Evolutionary conservation across 1,140 invertebrate genomes (phyloP).

Genomic region (Ceratosolen fusciceps): DNA sequence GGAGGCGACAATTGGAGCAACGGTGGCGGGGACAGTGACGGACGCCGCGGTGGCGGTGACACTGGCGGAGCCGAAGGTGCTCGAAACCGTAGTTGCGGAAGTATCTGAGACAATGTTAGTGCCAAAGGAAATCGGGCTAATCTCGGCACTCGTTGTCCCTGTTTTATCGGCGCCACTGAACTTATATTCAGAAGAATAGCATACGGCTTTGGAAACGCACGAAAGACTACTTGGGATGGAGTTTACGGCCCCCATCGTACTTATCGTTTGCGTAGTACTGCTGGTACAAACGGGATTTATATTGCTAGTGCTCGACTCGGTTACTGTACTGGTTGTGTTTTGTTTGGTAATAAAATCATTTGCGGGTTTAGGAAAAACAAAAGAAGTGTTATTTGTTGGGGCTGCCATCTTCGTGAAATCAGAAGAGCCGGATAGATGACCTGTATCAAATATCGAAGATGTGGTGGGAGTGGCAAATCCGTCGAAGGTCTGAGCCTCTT

Average conservation of each 20-base stretch:
- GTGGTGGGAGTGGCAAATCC: not conserved
- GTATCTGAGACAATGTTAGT: too few relatives aligned
- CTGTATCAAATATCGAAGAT: not conserved
- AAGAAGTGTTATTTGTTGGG: not conserved
- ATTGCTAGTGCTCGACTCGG: not conserved
- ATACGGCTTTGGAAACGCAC: not conserved
- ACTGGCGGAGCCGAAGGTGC: too few relatives aligned
- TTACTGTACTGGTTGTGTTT: not conserved
- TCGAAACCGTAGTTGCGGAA: too few relatives aligned
- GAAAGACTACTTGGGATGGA: not conserved
- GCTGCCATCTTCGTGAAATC: not conserved
- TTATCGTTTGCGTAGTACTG: not conserved
- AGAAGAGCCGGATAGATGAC: not conserved
- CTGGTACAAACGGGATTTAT: slow-evolving; percentile 12
- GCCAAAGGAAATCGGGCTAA: too few relatives aligned
- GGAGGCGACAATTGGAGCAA: too few relatives aligned
- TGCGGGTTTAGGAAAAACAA: not conserved
- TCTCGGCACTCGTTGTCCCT: not conserved
- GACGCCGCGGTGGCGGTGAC: too few relatives aligned
- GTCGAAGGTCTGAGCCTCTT: not conserved
- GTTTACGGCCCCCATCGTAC: not conserved
- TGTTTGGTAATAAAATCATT: not conserved
- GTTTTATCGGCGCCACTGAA: not conserved
- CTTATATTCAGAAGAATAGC: slow-evolving; percentile 6
- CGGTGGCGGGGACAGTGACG: too few relatives aligned